These are phyloP conservation scores for Aporophyla lueneburgensis DNA, from an alignment of 2,888 invertebrate species.

Conservation along the genomic window DNA sequence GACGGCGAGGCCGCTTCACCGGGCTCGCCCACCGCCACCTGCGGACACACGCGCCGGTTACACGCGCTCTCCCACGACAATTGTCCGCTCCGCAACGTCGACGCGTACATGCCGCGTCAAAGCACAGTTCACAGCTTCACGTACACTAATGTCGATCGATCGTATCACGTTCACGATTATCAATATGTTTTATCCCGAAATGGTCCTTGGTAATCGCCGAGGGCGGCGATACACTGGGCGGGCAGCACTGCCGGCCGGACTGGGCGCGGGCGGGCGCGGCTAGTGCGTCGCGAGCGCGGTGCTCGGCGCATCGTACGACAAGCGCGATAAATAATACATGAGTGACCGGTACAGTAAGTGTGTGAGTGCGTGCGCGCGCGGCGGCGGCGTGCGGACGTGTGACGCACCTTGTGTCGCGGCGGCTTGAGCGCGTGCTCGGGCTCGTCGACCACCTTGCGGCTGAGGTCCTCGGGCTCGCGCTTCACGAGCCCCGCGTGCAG, in stretches of 20 bases:
- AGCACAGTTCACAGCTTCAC: slow-evolving; percentile 89
- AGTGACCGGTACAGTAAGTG: slow-evolving; percentile 89
- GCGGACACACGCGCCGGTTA: slow-evolving; percentile 92
- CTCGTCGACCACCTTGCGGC: slow-evolving; percentile 92
- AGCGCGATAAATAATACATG: slow-evolving; percentile 91
- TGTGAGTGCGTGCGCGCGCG: slow-evolving; percentile 90
- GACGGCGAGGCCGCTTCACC: slow-evolving; percentile 92
- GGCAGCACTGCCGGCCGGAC: slow-evolving; percentile 91
- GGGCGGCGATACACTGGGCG: slow-evolving; percentile 89
- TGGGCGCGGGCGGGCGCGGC: slow-evolving; percentile 91
- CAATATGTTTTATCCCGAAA: slow-evolving; percentile 76
- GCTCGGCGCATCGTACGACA: slow-evolving; percentile 90
- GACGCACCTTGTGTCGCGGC: slow-evolving; percentile 92
- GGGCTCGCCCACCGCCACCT: slow-evolving; percentile 90
- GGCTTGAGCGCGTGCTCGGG: slow-evolving; percentile 92
- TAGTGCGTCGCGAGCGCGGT: slow-evolving; percentile 90
- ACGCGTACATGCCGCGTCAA: slow-evolving; percentile 90
- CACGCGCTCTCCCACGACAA: slow-evolving; percentile 92
- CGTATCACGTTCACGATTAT: slow-evolving; percentile 83
- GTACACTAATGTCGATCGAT: slow-evolving; percentile 84
- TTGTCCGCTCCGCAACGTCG: slow-evolving; percentile 91
- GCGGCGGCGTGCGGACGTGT: slow-evolving; percentile 89
- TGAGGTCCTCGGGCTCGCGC: slow-evolving; percentile 95
- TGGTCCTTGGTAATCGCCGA: slow-evolving; percentile 86
- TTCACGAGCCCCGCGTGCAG: slow-evolving; percentile 93